These are phyloP conservation scores for Ichneumon xanthorius DNA, from an alignment of 2,888 invertebrate species.

Conservation along the genomic window DNA sequence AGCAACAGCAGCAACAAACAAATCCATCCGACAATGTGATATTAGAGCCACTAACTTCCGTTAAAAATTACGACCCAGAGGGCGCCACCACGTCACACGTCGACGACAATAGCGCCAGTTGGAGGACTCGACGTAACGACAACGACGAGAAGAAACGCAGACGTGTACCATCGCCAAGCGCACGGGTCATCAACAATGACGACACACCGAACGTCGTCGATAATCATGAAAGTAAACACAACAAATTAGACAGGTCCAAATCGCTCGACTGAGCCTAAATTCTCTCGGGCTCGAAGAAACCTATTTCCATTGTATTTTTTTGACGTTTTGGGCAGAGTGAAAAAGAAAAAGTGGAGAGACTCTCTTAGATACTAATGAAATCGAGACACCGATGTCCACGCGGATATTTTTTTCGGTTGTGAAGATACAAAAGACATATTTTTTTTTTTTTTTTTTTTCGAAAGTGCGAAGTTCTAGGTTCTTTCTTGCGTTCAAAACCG, in stretches of 20 bases:
- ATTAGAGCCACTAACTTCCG: conserved; percentile 81
- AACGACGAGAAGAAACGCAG: conserved; percentile 53
- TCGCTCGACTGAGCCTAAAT: conserved; percentile 80
- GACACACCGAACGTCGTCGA: conserved; percentile 67
- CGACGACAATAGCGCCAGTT: conserved; percentile 7
- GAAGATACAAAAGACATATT: neutral
- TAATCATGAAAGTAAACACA: conserved; percentile 83
- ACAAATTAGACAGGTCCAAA: conserved; percentile 83
- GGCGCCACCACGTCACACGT: conserved; percentile 2
- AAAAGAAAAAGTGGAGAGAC: neutral
- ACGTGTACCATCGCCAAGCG: conserved; percentile 41
- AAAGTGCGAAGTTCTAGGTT: neutral
- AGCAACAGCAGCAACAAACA: conserved; percentile 65
- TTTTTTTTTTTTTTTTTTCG: conserved; percentile 22
- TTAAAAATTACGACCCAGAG: conserved; percentile 51
- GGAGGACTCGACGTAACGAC: conserved; percentile 48
- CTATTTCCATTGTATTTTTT: conserved; percentile 27
- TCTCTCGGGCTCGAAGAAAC: conserved; percentile 14
- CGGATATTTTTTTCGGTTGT: neutral
- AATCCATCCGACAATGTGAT: conserved; percentile 85
- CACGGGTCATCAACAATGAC: conserved; percentile 13
- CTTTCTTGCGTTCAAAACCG: conserved; percentile 17
- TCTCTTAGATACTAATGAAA: neutral
- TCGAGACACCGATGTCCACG: neutral
- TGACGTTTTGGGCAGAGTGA: conserved; percentile 7